phyloP scores from a whole-genome alignment of 2,888 invertebrate genomes.

The Syritta pipiens region DNA sequence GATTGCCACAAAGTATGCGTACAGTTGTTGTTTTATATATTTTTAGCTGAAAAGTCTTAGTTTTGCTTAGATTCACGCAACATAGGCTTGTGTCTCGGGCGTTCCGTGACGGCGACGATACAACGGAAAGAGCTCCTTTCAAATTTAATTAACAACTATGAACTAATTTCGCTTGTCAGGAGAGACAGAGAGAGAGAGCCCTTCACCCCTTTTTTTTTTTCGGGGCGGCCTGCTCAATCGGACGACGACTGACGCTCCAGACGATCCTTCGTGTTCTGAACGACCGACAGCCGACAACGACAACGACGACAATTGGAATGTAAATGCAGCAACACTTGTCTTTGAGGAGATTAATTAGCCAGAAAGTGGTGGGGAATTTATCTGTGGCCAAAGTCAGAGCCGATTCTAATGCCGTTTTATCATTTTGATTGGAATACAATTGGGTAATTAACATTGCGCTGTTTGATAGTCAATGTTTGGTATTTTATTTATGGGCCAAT shows the following conservation, averaged over 20 bases:
- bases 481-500: constrained; percentile 66
- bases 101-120: constrained; percentile 56
- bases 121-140: constrained; percentile 71
- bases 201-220: no score
- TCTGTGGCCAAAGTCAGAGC: constrained; percentile 66
- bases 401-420: constrained; percentile 69
- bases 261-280: not conserved
- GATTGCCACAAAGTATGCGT: constrained; percentile 50
- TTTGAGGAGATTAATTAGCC: constrained; percentile 65
- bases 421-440: constrained; percentile 69
- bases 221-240: constrained; percentile 16
- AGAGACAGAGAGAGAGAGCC: constrained; percentile 3
- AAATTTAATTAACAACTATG: constrained; percentile 79
- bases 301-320: constrained; percentile 49
- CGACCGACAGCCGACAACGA: constrained; percentile 8
- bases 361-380: constrained; percentile 58
- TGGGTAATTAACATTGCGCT: constrained; percentile 68
- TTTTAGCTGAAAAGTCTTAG: constrained; percentile 67
- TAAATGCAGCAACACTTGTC: constrained; percentile 58
- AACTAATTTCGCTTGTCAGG: constrained; percentile 76
- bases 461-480: constrained; percentile 65
- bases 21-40: constrained; percentile 26
- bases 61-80: constrained; percentile 56
- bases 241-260: not conserved
- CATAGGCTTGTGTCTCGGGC: constrained; percentile 40